Percentiles rank a stretch among this genome's conserved stretches.
These are phyloP conservation scores for Astropecten irregularis DNA, from an alignment of 53 echinoderm and acorn worm genomes.

Conservation along the genomic window DNA sequence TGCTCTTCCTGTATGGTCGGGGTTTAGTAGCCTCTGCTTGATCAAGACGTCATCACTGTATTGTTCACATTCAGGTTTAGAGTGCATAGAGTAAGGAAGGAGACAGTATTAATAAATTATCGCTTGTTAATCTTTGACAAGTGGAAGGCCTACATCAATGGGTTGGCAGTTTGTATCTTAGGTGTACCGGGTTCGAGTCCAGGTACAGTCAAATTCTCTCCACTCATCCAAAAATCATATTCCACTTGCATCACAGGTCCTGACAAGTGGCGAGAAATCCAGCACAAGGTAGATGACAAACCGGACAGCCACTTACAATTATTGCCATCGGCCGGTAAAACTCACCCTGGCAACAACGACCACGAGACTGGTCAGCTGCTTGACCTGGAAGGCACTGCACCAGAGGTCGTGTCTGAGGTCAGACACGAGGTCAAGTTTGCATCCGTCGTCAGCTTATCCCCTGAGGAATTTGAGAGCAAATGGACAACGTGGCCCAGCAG, in stretches of 20 bases:
- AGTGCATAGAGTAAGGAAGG: too few relatives aligned
- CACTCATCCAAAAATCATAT: too few relatives aligned
- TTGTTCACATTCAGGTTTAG: too few relatives aligned
- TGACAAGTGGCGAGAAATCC: conserved; percentile 45
- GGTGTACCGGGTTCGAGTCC: too few relatives aligned
- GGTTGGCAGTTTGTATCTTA: too few relatives aligned
- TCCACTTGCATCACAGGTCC: conserved; percentile 5
- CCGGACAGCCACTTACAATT: background rate
- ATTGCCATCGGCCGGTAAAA: background rate
- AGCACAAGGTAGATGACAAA: conserved; percentile 7
- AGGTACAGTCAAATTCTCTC: too few relatives aligned
- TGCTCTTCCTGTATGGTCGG: too few relatives aligned
- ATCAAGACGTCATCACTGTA: too few relatives aligned
- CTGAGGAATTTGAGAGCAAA: conserved; percentile 79
- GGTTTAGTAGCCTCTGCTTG: too few relatives aligned
- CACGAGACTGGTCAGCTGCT: conserved; percentile 44
- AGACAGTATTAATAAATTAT: too few relatives aligned
- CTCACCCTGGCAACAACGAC: background rate
- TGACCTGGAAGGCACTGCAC: conserved; percentile 18
- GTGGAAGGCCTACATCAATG: too few relatives aligned
- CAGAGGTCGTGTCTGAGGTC: background rate
- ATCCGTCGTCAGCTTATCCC: conserved; percentile 45
- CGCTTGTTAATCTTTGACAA: too few relatives aligned
- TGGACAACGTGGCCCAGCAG: conserved; percentile 71
- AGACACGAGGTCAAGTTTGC: conserved; percentile 10